phyloP scores from a whole-genome alignment of 2,797 vertebrate genomes.

The Poeciliopsis infans region DNA sequence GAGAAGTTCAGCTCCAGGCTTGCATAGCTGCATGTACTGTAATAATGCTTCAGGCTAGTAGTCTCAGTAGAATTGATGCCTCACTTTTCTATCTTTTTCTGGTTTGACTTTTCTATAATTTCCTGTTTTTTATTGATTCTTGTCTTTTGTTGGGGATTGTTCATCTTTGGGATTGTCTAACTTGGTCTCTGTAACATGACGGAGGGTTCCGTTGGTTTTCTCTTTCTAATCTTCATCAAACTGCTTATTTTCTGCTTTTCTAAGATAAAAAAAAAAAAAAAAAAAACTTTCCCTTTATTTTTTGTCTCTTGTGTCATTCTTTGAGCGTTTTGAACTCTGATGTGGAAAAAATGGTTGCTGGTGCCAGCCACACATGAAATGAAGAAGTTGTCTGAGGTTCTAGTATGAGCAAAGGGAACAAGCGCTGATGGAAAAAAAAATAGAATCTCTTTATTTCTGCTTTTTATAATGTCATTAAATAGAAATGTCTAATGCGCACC shows the following conservation, averaged over 20 bases:
- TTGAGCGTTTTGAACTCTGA: conserved; percentile 1
- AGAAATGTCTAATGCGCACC: background rate
- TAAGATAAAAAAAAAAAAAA: conserved; percentile 49
- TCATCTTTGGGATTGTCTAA: conserved; percentile 19
- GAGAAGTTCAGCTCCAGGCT: conserved; percentile 8
- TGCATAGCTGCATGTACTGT: conserved; percentile 56
- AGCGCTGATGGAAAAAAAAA: too few species aligned
- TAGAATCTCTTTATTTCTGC: background rate
- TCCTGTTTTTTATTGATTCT: conserved; percentile 36
- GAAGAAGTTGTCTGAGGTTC: background rate
- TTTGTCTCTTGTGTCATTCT: conserved; percentile 57
- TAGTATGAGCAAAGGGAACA: background rate
- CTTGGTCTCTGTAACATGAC: conserved; percentile 50
- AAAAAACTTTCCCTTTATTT: conserved; percentile 45
- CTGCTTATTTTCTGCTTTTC: conserved; percentile 71
- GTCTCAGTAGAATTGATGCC: conserved; percentile 41
- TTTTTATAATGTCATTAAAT: background rate
- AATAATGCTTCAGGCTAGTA: conserved; percentile 55
- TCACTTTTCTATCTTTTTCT: conserved; percentile 41
- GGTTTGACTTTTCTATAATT: conserved; percentile 45
- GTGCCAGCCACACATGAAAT: background rate
- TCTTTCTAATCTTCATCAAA: conserved; percentile 69
- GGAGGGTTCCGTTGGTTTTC: conserved; percentile 48
- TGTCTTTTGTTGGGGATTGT: conserved; percentile 26
- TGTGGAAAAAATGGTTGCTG: background rate